phyloP scores from a whole-genome alignment of 1,140 invertebrate species.

The Cyrtorhinus lividipennis region DNA sequence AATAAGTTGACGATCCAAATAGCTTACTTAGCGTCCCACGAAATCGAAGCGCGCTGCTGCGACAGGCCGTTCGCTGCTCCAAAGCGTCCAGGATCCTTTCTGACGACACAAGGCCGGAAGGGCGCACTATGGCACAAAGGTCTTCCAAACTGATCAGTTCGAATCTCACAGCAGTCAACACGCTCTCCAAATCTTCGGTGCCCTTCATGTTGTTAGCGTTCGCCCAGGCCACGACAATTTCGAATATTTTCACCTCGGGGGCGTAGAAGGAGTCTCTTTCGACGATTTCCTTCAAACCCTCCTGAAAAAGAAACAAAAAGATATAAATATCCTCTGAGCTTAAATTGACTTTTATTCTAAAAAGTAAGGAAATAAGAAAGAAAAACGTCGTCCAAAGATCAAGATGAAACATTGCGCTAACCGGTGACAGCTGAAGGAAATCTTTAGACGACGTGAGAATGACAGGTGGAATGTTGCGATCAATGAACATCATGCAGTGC shows the following conservation, averaged over 20 bases:
- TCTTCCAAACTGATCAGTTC: conserved; percentile 77
- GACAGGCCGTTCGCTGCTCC: conserved; percentile 58
- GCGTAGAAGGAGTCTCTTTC: conserved; percentile 90
- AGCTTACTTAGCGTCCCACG: conserved; percentile 54
- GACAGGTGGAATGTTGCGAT: conserved; percentile 71
- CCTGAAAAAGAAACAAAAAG: conserved; percentile 32
- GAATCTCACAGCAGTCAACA: conserved; percentile 47
- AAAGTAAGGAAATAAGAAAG: neutral
- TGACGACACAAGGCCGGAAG: conserved; percentile 66
- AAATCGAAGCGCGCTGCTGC: conserved; percentile 64
- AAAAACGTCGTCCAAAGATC: neutral
- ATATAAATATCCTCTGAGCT: conserved; percentile 1
- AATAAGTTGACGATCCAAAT: too few species aligned
- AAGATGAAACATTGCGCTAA: conserved; percentile 39
- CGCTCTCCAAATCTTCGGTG: conserved; percentile 18
- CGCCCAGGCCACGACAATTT: conserved; percentile 73
- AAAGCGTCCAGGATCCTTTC: conserved; percentile 92
- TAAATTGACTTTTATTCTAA: neutral
- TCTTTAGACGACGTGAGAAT: conserved; percentile 51
- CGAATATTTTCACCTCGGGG: conserved; percentile 88
- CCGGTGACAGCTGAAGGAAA: conserved; percentile 72
- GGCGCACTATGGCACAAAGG: conserved; percentile 72
- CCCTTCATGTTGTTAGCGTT: conserved; percentile 41
- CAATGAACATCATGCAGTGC: conserved; percentile 60
- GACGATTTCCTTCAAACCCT: conserved; percentile 67